Conservation (phyloP, 2,797 vertebrate species). For the Numenius phaeopus region DNA sequence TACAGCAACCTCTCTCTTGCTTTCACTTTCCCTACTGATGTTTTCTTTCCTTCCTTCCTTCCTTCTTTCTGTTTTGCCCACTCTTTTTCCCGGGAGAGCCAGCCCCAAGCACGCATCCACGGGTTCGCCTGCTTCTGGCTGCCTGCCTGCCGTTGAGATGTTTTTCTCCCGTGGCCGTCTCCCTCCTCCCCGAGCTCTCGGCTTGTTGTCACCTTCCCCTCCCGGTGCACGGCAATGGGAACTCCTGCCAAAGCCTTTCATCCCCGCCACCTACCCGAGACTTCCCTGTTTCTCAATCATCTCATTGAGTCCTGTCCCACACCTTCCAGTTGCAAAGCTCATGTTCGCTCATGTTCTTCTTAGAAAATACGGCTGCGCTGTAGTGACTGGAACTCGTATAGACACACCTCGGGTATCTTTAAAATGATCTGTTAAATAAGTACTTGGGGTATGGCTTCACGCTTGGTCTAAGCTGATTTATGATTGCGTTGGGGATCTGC, state of each 20-base stretch:
- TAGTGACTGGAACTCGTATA: fast-evolving
- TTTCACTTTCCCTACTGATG: not conserved
- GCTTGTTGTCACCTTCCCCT: not conserved
- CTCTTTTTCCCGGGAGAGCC: not conserved
- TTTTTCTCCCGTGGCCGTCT: not conserved
- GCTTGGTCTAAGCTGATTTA: not conserved
- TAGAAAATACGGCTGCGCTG: fast-evolving
- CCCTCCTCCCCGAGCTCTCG: not conserved
- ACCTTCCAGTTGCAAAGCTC: not conserved
- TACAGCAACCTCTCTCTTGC: not conserved
- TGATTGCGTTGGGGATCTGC: not conserved
- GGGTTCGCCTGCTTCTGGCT: not conserved
- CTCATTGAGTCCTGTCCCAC: not conserved
- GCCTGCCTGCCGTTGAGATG: fast-evolving
- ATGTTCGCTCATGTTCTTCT: not conserved
- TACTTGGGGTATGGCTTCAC: not conserved
- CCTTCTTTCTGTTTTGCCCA: not conserved
- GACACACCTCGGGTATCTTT: not conserved
- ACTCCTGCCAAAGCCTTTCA: not conserved
- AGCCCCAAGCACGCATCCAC: not conserved
- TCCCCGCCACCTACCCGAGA: not conserved
- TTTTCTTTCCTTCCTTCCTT: not conserved
- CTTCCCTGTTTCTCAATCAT: not conserved
- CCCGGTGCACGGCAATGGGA: fast-evolving
- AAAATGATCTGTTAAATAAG: not conserved